A percentile compares a stretch with the other conserved stretches of the same genome.
phyloP scores from a whole-genome alignment of 2,888 invertebrate genomes.

The Drosophila multiciliata region DNA sequence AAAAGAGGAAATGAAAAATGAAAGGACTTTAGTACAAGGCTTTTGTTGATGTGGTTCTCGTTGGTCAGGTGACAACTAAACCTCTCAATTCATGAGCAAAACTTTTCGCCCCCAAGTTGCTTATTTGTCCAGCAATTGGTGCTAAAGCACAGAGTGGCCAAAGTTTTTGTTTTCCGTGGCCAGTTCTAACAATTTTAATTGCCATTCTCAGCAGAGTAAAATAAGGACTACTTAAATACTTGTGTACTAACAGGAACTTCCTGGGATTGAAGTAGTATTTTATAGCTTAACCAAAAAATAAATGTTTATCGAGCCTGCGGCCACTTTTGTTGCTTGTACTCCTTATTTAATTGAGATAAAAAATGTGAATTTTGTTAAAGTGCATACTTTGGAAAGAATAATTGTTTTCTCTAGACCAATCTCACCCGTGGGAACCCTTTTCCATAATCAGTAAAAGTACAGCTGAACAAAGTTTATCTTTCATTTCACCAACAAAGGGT shows the following conservation, averaged over 20 bases:
- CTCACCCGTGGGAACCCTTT: background rate
- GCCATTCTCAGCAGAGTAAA: background rate
- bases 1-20: conserved; percentile 72
- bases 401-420: background rate
- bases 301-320: background rate
- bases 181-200: conserved; percentile 23
- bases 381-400: background rate
- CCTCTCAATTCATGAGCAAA: conserved; percentile 35
- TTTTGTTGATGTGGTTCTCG: conserved; percentile 9
- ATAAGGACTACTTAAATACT: background rate
- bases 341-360: background rate
- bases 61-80: conserved; percentile 31
- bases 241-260: background rate
- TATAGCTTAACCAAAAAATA: no score
- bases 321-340: background rate
- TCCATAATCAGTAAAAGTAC: background rate
- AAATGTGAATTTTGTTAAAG: background rate
- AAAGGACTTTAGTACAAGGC: conserved; percentile 59
- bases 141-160: conserved; percentile 17
- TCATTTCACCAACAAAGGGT: background rate
- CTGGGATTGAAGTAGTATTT: background rate
- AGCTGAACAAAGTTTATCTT: conserved; percentile 4
- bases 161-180: conserved; percentile 18
- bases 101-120: conserved; percentile 34
- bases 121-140: conserved; percentile 44